Evolutionary conservation across 2,113 vertebrate genomes (phyloP).

Genomic region (Cricetomys ansorgei): DNA sequence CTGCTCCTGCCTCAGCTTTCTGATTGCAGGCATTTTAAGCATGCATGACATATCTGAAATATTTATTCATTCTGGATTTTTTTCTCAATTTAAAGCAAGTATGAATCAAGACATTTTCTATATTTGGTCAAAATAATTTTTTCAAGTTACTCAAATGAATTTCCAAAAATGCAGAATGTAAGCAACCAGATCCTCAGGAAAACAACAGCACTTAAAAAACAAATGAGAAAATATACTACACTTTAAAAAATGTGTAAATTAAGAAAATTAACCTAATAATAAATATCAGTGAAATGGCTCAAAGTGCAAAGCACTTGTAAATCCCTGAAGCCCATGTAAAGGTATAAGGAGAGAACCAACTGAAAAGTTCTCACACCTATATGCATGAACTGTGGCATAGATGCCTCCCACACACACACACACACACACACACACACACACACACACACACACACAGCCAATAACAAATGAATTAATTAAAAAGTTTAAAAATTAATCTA

Average conservation of each 20-base stretch:
- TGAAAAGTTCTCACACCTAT: background rate
- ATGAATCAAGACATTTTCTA: background rate
- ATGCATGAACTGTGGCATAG: too few species aligned
- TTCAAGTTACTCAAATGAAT: background rate
- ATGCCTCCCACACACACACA: too few species aligned
- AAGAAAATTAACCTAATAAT: background rate
- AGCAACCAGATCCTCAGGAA: background rate
- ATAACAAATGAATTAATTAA: background rate
- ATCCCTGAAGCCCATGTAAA: background rate
- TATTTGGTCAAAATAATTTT: background rate
- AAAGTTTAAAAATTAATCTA: background rate
- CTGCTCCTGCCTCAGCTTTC: background rate
- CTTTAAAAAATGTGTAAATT: background rate
- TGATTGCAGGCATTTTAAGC: background rate
- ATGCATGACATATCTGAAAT: too few species aligned
- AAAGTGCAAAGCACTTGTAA: background rate
- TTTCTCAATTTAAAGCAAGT: background rate
- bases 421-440: background rate
- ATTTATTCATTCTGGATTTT: background rate
- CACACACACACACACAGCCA: background rate
- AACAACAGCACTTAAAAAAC: background rate
- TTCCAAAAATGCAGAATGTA: background rate
- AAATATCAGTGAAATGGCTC: background rate
- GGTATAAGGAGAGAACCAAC: background rate
- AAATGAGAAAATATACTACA: background rate